Evolutionary conservation across 1,140 invertebrate genomes (phyloP).

Genomic region (Aphis gossypii): DNA sequence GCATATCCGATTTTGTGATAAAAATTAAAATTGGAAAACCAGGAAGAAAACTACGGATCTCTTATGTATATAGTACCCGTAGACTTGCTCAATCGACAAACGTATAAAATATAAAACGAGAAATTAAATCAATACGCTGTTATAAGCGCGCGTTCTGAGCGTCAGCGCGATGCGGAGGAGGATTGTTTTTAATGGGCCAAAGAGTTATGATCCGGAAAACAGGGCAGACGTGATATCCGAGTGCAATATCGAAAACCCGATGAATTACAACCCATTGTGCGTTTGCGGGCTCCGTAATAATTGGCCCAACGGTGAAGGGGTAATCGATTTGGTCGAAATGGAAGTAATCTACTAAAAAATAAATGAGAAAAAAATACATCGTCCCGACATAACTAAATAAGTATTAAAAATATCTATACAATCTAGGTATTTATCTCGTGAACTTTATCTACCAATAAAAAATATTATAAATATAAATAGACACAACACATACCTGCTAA

Average conservation of each 20-base stretch:
- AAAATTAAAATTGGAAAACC: not conserved
- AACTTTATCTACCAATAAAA: not conserved
- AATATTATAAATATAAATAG: not conserved
- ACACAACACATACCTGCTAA: not conserved
- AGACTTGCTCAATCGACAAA: not conserved
- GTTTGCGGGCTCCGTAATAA: not conserved
- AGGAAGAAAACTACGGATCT: not conserved
- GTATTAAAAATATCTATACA: not conserved
- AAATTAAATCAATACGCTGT: conserved; percentile 34
- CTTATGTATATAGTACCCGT: not conserved
- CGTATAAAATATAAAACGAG: conserved; percentile 15
- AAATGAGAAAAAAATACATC: not conserved
- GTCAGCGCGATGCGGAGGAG: not conserved
- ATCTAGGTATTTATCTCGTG: not conserved
- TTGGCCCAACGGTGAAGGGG: not conserved
- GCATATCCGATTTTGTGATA: not conserved
- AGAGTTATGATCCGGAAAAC: conserved; percentile 48
- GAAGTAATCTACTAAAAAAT: not conserved
- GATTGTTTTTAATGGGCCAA: conserved; percentile 46
- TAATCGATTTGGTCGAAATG: conserved; percentile 40
- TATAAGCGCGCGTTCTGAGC: not conserved
- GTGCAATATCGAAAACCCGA: conserved; percentile 46
- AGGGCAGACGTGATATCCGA: conserved; percentile 34
- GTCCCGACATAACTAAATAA: not conserved
- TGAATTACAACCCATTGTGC: conserved; percentile 56